phyloP scores from a whole-genome alignment of 2,888 invertebrate species.

The Itoplectis maculator region DNA sequence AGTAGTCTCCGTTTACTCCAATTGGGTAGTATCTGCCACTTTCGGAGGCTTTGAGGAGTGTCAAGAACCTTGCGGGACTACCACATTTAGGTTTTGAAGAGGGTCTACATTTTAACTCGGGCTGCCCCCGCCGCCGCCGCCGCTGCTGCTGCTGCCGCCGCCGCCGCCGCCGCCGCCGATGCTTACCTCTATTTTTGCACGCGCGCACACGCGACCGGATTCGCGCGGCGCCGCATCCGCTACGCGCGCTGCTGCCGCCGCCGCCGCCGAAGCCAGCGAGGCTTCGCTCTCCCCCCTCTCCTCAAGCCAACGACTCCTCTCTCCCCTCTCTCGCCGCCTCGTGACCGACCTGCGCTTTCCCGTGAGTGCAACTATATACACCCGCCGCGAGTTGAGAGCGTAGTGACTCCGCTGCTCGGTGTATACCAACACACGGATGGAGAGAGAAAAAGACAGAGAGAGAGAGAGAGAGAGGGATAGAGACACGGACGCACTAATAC shows the following conservation, averaged over 20 bases:
- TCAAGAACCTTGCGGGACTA: too few species aligned
- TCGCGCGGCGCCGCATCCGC: conserved; percentile 68
- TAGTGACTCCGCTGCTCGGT: conserved; percentile 20
- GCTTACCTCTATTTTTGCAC: conserved; percentile 68
- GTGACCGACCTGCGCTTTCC: conserved; percentile 68
- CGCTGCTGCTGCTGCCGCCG: conserved; percentile 34
- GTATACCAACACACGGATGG: conserved; percentile 7
- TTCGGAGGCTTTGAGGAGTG: too few species aligned
- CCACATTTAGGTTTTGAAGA: too few species aligned
- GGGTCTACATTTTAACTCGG: too few species aligned
- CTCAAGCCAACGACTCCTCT: conserved; percentile 24
- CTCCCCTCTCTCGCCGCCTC: conserved; percentile 61
- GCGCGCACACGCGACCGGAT: conserved; percentile 75
- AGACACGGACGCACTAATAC: too few species aligned
- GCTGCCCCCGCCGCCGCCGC: conserved; percentile 67
- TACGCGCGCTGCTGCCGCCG: conserved; percentile 66
- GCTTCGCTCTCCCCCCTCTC: conserved; percentile 48
- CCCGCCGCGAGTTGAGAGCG: conserved; percentile 60
- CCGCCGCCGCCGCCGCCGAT: conserved; percentile 37
- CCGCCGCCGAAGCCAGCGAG: conserved; percentile 46
- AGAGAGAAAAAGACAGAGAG: too few species aligned
- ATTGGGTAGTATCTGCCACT: too few species aligned
- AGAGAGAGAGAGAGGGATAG: too few species aligned
- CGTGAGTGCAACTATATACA: conserved; percentile 63
- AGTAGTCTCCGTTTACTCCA: too few species aligned